phyloP scores from a whole-genome alignment of 64 coral and sea anemone species.

The Catalaphyllia jardinei region DNA sequence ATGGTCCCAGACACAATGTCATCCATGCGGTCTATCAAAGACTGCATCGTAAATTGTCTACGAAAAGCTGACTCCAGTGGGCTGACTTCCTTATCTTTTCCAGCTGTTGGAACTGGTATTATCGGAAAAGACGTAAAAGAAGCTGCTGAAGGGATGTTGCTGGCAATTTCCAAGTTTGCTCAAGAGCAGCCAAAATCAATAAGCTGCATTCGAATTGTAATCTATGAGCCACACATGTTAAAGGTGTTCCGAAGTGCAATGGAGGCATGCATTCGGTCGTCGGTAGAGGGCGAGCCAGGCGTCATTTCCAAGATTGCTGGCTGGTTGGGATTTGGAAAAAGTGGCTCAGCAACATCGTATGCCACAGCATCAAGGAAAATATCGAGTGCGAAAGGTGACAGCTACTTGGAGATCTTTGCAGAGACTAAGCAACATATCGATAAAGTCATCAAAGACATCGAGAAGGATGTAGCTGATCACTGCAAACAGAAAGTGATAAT shows the following conservation, averaged over 20 bases:
- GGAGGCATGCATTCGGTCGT: neutral
- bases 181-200: neutral
- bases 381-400: neutral
- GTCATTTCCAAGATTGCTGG: neutral
- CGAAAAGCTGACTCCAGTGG: neutral
- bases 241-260: neutral
- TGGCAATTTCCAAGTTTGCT: slow-evolving; percentile 22
- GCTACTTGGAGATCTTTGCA: slow-evolving; percentile 24
- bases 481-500: neutral
- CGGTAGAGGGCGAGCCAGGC: neutral
- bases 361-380: neutral
- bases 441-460: neutral
- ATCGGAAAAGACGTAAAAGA: neutral
- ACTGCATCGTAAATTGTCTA: neutral
- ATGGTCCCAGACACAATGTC: neutral
- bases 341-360: neutral
- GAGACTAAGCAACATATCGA: slow-evolving; percentile 3
- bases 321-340: slow-evolving; percentile 1
- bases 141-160: neutral
- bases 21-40: neutral
- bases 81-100: neutral
- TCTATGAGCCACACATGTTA: neutral
- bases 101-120: slow-evolving; percentile 15
- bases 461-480: neutral
- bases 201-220: slow-evolving; percentile 8